A percentile compares a stretch with the other conserved stretches of the same genome.
These are phyloP conservation scores for Carassius gibelio DNA, from an alignment of 2,113 vertebrate species.

Conservation along the genomic window DNA sequence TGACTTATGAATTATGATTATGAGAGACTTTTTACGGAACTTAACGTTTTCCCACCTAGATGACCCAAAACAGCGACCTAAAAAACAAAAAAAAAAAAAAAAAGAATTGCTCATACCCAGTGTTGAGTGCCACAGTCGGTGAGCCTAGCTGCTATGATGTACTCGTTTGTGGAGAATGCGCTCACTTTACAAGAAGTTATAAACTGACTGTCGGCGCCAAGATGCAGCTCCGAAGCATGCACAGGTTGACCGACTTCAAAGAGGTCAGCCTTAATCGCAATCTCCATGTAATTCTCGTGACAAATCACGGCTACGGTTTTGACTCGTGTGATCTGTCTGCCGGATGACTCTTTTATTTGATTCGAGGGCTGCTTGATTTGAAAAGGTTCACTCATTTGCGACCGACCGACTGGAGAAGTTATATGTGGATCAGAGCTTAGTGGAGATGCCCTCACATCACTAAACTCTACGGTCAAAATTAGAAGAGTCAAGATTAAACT, in stretches of 20 bases:
- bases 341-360: not conserved
- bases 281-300: constrained; percentile 41
- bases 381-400: not conserved
- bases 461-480: not conserved
- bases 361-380: not conserved
- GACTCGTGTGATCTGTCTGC: not conserved
- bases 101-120: constrained; percentile 38
- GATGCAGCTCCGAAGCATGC: constrained; percentile 35
- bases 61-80: not conserved
- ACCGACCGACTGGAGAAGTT: not conserved
- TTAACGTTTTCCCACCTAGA: too few species aligned
- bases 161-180: not conserved
- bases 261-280: constrained; percentile 49
- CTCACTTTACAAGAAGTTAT: constrained; percentile 37
- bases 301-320: constrained; percentile 47
- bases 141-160: constrained; percentile 35
- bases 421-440: not conserved
- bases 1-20: too few species aligned
- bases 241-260: constrained; percentile 28
- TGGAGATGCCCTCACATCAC: not conserved
- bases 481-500: not conserved
- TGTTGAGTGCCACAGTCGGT: constrained; percentile 53
- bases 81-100: not conserved
- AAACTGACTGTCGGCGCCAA: constrained; percentile 19
- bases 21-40: too few species aligned